Percentiles rank a stretch among this genome's conserved stretches.
phyloP scores from a whole-genome alignment of 2,797 vertebrate genomes.

The Netta rufina region DNA sequence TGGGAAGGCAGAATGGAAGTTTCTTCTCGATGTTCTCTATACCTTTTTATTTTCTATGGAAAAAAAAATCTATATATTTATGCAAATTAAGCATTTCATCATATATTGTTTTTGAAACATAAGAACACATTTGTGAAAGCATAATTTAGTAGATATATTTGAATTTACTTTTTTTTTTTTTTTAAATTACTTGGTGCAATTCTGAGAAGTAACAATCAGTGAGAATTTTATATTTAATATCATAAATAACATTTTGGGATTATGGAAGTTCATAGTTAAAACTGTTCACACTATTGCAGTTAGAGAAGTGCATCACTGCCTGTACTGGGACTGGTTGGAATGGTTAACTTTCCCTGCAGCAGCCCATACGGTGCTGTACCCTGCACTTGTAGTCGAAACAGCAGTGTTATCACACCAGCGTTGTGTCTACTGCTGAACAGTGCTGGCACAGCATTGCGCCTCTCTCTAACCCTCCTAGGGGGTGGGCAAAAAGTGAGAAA shows the following conservation, averaged over 20 bases:
- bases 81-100: neutral
- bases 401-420: no score
- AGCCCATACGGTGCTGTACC: no score
- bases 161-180: neutral
- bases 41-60: neutral
- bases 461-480: no score
- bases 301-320: neutral
- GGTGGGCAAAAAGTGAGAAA: no score
- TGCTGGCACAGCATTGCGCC: no score
- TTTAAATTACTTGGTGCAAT: neutral
- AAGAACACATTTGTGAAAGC: neutral
- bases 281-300: neutral
- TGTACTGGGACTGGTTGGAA: no score
- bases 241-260: neutral
- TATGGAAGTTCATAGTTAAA: neutral
- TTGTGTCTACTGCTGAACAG: no score
- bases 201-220: neutral
- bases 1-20: neutral
- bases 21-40: neutral
- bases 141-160: neutral
- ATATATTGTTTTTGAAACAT: neutral
- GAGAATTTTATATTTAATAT: neutral
- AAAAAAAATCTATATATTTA: neutral
- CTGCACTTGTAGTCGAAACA: no score
- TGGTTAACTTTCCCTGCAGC: no score